Evolutionary conservation across 2,888 invertebrate species (phyloP), one percentile per base, ranked within the genome.

Genomic region (Agrochola lota): DNA sequence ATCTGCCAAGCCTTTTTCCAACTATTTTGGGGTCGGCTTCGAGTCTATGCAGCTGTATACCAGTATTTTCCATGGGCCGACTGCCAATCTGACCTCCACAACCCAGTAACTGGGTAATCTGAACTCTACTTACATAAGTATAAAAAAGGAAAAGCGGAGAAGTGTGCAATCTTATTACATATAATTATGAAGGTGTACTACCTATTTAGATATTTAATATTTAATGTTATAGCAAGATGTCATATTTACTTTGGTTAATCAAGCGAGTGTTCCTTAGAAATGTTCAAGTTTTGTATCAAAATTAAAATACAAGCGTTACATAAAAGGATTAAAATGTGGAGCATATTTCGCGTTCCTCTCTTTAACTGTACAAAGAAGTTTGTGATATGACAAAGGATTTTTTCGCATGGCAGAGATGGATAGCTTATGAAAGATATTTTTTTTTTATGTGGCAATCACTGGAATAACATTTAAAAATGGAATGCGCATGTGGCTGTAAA

Each of bases 401-500:
- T 94, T 94, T 94, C 91, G 87, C 88, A 85, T 88, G 81, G 87
- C 90, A 91, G 88, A 91, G 91, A 92, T 91, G 90, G 90, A 89
- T 88, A 90, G 87, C 73, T 91, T 93, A 92, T 92, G 92, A 92
- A 94, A 93, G 90, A 91, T 93, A 90, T 93, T 89, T 92, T 93
- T 94, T 94, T 94, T 94, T 94, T 91, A 92, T 93, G 88, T 93
- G 90, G 92, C 92, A 94, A 94, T 91, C 91, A 91, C 90, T 91
- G 89, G 91, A 91, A 93, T 93, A 94, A 92, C 93, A 92, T 94
- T 94, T 92, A 93, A 93, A 94, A 93, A 92, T 92, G 92, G 94
- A 95, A 95, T 95, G 94, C 91, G 95, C 95, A 95, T 95, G 93
- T 94, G 96, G 93, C 95, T 94, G 94, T 91, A 92, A 95, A 95